Conservation (phyloP, 2,888 invertebrate species). For the Clitarchus hookeri region DNA sequence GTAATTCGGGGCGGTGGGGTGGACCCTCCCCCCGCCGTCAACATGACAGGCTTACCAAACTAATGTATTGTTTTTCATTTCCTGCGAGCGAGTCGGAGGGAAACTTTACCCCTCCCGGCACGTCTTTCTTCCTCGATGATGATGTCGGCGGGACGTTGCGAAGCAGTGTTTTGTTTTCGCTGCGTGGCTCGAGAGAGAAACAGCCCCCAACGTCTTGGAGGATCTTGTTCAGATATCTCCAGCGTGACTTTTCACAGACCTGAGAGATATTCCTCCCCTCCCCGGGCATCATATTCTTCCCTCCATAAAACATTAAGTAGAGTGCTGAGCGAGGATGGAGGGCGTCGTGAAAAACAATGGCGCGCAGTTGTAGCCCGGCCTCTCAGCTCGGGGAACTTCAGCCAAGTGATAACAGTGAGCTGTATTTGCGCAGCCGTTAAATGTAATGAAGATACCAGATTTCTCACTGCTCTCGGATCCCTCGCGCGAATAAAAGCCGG, state of each 20-base stretch:
- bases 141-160: neutral
- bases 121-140: neutral
- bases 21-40: neutral
- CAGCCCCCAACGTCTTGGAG: neutral
- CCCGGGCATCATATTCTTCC: neutral
- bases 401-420: slow-evolving; percentile 1
- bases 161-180: neutral
- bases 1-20: neutral
- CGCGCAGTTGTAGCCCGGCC: neutral
- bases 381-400: neutral
- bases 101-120: neutral
- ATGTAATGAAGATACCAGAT: slow-evolving; percentile 2
- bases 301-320: neutral
- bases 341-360: slow-evolving; percentile 2
- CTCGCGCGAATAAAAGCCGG: neutral
- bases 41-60: slow-evolving; percentile 22
- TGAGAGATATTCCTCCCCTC: neutral
- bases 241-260: neutral
- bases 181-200: neutral
- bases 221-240: neutral
- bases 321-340: neutral
- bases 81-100: slow-evolving; percentile 15
- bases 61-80: slow-evolving; percentile 27
- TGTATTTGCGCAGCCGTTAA: neutral
- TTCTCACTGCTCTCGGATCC: neutral